phyloP scores from a whole-genome alignment of 2,888 invertebrate species.

The Dorcus hopei region DNA sequence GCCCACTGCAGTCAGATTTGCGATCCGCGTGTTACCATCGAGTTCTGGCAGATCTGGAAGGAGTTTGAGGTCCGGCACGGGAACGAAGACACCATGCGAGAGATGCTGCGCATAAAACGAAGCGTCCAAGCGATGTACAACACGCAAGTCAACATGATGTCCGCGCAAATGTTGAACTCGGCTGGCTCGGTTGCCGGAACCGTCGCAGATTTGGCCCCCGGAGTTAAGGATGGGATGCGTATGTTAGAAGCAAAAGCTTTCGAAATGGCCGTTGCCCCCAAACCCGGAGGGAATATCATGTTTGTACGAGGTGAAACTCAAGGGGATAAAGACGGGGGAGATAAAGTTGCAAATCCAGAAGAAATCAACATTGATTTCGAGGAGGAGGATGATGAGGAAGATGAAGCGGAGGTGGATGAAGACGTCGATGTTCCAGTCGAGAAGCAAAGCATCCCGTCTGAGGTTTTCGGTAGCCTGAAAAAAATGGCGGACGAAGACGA shows the following conservation, averaged over 20 bases:
- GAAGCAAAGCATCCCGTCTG: conserved; percentile 80
- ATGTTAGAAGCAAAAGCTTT: conserved; percentile 81
- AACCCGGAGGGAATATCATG: conserved; percentile 61
- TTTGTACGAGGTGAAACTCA: conserved; percentile 88
- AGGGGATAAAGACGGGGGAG: conserved; percentile 59
- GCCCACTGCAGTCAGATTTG: conserved; percentile 98
- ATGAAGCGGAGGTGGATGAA: conserved; percentile 57
- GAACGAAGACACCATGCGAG: conserved; percentile 98
- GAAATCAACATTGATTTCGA: conserved; percentile 79
- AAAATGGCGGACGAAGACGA: conserved; percentile 44
- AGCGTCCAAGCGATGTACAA: conserved; percentile 98
- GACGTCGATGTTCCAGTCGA: conserved; percentile 68
- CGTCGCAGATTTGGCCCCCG: conserved; percentile 70
- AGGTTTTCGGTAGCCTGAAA: conserved; percentile 86
- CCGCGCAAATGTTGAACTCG: conserved; percentile 91
- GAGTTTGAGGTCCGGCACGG: conserved; percentile 99
- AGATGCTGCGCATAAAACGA: conserved; percentile 96
- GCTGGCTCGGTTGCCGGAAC: conserved; percentile 64
- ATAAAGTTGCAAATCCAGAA: conserved; percentile 79
- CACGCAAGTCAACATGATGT: conserved; percentile 99
- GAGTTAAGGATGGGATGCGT: conserved; percentile 83
- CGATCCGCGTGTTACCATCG: conserved; percentile 92
- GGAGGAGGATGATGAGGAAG: conserved; percentile 60
- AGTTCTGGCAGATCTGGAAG: conserved; percentile 99
- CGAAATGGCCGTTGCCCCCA: conserved; percentile 58